Conservation (phyloP, 1,140 invertebrate species). For the Parasteatoda tepidariorum region DNA sequence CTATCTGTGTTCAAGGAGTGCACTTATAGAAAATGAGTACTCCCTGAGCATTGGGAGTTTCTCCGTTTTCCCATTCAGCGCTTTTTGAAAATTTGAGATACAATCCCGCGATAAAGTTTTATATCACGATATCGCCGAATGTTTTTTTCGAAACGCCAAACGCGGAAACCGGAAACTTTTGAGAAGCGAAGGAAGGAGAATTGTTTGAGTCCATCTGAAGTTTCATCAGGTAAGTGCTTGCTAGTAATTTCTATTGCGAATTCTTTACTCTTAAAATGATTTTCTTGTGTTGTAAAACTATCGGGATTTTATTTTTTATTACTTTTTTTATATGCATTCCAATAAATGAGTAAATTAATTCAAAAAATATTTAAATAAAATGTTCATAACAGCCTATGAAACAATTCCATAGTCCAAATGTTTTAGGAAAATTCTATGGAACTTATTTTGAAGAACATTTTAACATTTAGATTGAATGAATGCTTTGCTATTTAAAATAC, state of each 20-base stretch:
- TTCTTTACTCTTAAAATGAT: not conserved
- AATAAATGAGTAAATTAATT: too few relatives aligned
- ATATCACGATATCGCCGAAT: constrained; percentile 15
- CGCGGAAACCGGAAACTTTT: not conserved
- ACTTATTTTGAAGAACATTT: too few relatives aligned
- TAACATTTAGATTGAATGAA: too few relatives aligned
- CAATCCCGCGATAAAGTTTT: constrained; percentile 30
- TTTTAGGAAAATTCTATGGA: too few relatives aligned
- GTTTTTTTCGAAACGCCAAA: constrained; percentile 5
- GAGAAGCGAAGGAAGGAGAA: not conserved
- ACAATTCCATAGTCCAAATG: too few relatives aligned
- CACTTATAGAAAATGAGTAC: constrained; percentile 52
- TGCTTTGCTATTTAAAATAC: too few relatives aligned
- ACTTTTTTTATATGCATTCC: too few relatives aligned
- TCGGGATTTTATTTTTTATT: too few relatives aligned
- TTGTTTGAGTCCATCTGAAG: not conserved
- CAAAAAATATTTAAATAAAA: too few relatives aligned
- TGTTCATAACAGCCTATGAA: too few relatives aligned
- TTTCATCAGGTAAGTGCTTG: constrained; percentile 36
- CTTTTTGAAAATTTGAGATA: constrained; percentile 26
- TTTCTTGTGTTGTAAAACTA: too few relatives aligned
- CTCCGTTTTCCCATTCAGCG: constrained; percentile 2
- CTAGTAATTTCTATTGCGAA: not conserved
- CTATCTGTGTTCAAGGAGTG: constrained; percentile 33
- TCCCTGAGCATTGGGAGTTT: not conserved